phyloP scores from a whole-genome alignment of 1,140 invertebrate genomes.

The Hyles euphorbiae region DNA sequence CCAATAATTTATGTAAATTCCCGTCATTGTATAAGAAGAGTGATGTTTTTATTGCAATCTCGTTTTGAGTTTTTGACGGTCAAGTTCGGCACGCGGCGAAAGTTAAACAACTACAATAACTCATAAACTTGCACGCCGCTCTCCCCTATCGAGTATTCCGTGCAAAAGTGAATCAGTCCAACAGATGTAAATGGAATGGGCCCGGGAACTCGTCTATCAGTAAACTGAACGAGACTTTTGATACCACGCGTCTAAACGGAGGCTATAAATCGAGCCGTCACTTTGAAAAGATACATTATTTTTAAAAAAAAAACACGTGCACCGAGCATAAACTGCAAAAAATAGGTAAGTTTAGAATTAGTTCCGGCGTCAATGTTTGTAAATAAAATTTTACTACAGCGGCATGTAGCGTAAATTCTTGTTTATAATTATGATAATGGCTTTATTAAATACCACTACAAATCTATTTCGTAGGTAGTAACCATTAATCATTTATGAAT shows the following conservation, averaged over 20 bases:
- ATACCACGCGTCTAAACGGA: no score
- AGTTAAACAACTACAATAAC: slow-evolving; percentile 49
- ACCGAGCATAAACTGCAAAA: neutral
- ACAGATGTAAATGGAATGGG: no score
- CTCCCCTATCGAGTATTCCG: no score
- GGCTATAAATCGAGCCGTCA: no score
- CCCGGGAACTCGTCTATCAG: no score
- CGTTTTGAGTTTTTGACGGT: slow-evolving; percentile 68
- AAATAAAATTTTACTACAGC: slow-evolving; percentile 62
- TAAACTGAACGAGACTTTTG: no score
- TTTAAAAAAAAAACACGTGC: no score
- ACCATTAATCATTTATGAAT: slow-evolving; percentile 69
- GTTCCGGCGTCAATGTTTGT: slow-evolving; percentile 30
- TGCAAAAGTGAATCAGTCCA: no score
- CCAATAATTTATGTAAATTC: slow-evolving; percentile 74
- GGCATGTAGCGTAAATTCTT: slow-evolving; percentile 59
- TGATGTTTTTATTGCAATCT: slow-evolving; percentile 65
- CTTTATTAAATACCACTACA: slow-evolving; percentile 64
- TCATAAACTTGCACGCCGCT: neutral
- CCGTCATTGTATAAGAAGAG: slow-evolving; percentile 66
- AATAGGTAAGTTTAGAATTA: slow-evolving; percentile 7
- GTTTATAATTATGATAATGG: slow-evolving; percentile 72
- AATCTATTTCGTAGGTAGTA: slow-evolving; percentile 69
- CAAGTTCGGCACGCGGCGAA: slow-evolving; percentile 64
- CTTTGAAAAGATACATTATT: no score